Evolutionary conservation across 1,140 invertebrate species (phyloP), one percentile per base, ranked within the genome.

Genomic region (Drosophila albomicans): DNA sequence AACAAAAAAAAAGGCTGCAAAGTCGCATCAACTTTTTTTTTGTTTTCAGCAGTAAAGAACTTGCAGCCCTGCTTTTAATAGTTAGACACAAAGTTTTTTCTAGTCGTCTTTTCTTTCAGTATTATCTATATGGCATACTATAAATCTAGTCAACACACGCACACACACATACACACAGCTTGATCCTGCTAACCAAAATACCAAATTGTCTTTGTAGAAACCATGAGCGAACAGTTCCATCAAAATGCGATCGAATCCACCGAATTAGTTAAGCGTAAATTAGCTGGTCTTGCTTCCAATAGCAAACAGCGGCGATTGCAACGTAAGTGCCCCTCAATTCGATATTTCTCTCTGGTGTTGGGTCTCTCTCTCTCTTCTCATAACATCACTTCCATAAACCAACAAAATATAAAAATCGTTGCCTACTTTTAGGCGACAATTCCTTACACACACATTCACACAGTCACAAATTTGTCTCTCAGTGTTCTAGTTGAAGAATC

Each of bases 31-130:
- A 38, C 35, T 8, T 1, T 8, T 7, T 32, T 38, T 10, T 11
- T 38, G 35, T 38, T 38, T 38, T 38, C 35, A 38, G 35, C 35
- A 7, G 35, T 10, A 32, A 32, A 32, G 1, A 0, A 8, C 8
- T 32, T 32, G 32, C 32, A 32, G 32, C 7, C 35, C 35, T 10
- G 35, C 2, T 38, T 58, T 62, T 59, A 64, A 56, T 66, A 71
- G 63, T 67, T 82, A 51, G 51, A 30, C 16, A 45, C 41, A 51
- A 63, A 45, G 49, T 28, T 59, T 68, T 28, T 81, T 88, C 80
- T 87, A 88, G 84, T 84, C 85, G 77, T 87, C 62, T 89, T 85
- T 65, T 85, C 57, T 89, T 88, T 70, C 84, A 88, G 84, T 88
- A 88, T 88, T 88, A 88, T 61, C 61, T 52, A 57, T 51, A 78